Conservation (phyloP, 2,797 vertebrate genomes). For the Danio kyathit region DNA sequence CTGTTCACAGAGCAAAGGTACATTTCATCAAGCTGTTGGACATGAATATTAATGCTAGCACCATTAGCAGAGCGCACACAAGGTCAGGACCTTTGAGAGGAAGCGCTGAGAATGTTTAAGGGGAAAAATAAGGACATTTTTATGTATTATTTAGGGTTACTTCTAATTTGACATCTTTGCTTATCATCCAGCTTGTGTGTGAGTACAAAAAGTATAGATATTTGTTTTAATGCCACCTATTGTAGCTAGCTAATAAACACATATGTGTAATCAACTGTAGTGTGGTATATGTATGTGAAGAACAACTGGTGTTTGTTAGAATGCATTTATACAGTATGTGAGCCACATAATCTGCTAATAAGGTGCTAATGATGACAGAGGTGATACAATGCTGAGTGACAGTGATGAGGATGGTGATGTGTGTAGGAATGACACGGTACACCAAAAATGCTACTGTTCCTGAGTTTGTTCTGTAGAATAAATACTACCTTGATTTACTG, state of each 20-base stretch:
- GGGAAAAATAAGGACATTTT: conserved; percentile 48
- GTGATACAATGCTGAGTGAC: conserved; percentile 21
- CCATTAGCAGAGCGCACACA: conserved; percentile 58
- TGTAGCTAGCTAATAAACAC: neutral
- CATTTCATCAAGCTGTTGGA: conserved; percentile 69
- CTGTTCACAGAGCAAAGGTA: conserved; percentile 71
- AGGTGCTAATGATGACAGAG: conserved; percentile 20
- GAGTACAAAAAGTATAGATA: neutral
- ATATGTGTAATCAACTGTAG: neutral
- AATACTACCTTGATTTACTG: neutral
- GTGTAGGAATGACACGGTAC: neutral
- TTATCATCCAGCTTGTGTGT: conserved; percentile 5
- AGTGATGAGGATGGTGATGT: conserved; percentile 1
- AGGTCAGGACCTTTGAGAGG: conserved; percentile 56
- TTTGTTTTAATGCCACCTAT: neutral
- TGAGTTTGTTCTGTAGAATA: neutral
- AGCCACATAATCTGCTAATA: conserved; percentile 20
- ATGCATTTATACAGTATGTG: neutral
- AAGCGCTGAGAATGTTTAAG: conserved; percentile 20
- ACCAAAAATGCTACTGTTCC: neutral
- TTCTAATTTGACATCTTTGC: conserved; percentile 63
- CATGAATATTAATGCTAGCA: conserved; percentile 69
- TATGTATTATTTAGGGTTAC: conserved; percentile 58
- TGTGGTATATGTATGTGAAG: neutral
- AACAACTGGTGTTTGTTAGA: conserved; percentile 3